Evolutionary conservation across 2,113 vertebrate species (phyloP), one percentile per base, ranked within the genome.

Genomic region (Amphiprion ocellaris): DNA sequence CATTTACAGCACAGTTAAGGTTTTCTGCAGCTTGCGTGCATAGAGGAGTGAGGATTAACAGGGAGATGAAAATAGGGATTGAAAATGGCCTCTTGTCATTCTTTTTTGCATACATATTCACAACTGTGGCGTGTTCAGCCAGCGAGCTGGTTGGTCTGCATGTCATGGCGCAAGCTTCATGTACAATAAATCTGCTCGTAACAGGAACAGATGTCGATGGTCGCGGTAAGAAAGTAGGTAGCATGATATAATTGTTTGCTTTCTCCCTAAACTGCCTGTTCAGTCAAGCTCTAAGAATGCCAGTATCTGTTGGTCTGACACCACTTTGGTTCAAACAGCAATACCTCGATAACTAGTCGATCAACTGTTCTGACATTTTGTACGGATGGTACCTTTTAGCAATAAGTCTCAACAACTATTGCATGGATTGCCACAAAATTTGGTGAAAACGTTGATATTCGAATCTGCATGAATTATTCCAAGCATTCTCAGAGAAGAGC

Each of bases 31-130:
- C 62, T 56, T 47, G 56, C 72, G 9, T 77, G 83, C 66, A 63
- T 72, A 86, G 67, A 70, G 82, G 62, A 87, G 69, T 6, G 46
- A 78, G 62, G 62, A 86, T 88, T 71, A 89, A 64, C 69, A 24
- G 60, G 15, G 68, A 74, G 60, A 85, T 85, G 69, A 64, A 65
- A 78, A 86, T 62, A 66, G 58, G 60, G 33, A 70, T 73, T 56
- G 12, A 75, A 83, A 87, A 82, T 77, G 15, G 49, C 10, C 75
- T 74, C 64, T 61, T 82, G 55, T 82, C 7, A 9, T 63, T 74
- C 12, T 60, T 23, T 80, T 80, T 67, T 74, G 56, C 59, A 65
- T 61, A 49, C 30, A 9, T 56, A 41, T 64, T 64, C 21, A 63
- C 5, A 50, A 30, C 16, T 52, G 79, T 71, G 64, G 26, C 28